phyloP scores from a whole-genome alignment of 2,888 invertebrate species.

The Plagodis pulveraria region DNA sequence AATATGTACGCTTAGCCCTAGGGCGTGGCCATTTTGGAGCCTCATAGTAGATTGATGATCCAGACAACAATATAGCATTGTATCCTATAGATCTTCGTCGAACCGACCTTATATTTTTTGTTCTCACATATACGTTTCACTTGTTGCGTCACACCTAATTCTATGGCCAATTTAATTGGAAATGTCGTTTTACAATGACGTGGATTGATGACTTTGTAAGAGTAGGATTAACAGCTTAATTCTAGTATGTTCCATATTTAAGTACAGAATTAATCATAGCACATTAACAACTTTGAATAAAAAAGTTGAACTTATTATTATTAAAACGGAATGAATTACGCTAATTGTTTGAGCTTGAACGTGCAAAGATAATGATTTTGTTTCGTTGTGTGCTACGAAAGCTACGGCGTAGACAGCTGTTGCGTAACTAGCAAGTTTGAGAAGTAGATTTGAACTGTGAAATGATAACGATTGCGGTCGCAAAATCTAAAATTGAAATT shows the following conservation, averaged over 20 bases:
- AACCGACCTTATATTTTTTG: constrained; percentile 24
- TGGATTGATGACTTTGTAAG: constrained; percentile 6
- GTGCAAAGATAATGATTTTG: neutral
- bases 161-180: constrained; percentile 11
- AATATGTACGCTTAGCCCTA: constrained; percentile 35
- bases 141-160: constrained; percentile 13
- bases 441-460: neutral
- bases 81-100: constrained; percentile 13
- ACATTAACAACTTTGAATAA: too few species aligned
- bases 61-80: constrained; percentile 27
- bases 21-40: constrained; percentile 25
- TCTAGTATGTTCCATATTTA: neutral
- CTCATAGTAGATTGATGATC: constrained; percentile 35
- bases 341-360: neutral
- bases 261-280: neutral
- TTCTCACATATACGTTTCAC: constrained; percentile 17
- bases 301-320: too few species aligned
- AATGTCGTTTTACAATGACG: constrained; percentile 8
- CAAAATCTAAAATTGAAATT: neutral
- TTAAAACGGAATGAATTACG: too few species aligned
- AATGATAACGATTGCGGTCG: neutral
- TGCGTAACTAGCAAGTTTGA: neutral
- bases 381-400: constrained; percentile 5
- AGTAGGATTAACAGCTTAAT: constrained; percentile 7
- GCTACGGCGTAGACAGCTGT: constrained; percentile 17